Conservation (phyloP, 2,113 vertebrate genomes). For the Pyrgilauda ruficollis region DNA sequence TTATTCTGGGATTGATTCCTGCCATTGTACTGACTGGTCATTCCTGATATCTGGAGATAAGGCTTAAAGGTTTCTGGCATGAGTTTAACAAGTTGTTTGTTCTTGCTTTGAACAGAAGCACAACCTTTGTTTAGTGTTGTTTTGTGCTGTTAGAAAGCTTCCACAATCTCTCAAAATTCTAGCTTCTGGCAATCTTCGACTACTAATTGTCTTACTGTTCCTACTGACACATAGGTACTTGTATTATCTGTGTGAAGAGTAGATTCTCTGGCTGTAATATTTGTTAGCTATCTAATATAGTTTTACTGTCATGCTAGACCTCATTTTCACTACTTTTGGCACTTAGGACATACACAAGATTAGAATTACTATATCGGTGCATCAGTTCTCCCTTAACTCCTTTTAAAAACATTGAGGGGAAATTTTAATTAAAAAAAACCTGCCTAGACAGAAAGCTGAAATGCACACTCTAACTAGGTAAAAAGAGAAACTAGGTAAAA, state of each 20-base stretch:
- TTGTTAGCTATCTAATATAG: neutral
- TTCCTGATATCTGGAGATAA: neutral
- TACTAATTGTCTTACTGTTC: neutral
- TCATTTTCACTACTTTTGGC: neutral
- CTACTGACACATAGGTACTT: neutral
- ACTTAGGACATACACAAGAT: neutral
- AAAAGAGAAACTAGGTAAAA: neutral
- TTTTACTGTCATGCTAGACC: neutral
- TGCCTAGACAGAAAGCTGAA: neutral
- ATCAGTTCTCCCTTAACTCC: neutral
- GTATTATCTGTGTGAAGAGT: neutral
- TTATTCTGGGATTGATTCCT: neutral
- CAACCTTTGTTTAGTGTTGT: neutral
- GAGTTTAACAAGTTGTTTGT: neutral
- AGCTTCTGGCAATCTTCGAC: neutral
- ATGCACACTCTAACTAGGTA: neutral
- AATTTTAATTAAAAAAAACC: neutral
- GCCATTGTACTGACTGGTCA: neutral
- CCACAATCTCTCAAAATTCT: neutral
- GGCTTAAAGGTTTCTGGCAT: neutral
- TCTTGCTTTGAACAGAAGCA: neutral
- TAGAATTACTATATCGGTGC: neutral
- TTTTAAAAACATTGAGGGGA: neutral
- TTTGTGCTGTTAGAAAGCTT: neutral
- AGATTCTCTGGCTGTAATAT: neutral